Evolutionary conservation across 2,888 invertebrate genomes (phyloP).

Genomic region (Mesorhabditis spiculigera): DNA sequence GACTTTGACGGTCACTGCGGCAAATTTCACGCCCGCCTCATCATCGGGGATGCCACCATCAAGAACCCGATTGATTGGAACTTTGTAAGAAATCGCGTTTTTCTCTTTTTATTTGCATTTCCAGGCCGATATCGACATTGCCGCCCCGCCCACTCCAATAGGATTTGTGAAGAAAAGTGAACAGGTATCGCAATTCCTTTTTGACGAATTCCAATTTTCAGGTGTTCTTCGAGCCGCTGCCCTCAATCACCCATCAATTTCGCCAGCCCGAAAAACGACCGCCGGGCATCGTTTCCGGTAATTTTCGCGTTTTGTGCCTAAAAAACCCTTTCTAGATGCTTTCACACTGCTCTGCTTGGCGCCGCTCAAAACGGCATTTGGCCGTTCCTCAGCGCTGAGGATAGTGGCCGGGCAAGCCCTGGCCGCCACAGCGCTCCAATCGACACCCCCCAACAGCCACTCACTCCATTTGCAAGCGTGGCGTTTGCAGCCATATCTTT

Average conservation of each 20-base stretch:
- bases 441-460: no score
- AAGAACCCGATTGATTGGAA: constrained; percentile 85
- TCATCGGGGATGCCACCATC: constrained; percentile 85
- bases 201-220: no score
- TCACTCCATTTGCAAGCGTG: no score
- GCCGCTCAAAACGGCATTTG: constrained; percentile 66
- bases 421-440: no score
- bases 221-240: constrained; percentile 42
- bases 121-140: constrained; percentile 71
- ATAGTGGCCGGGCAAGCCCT: no score
- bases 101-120: constrained; percentile 13
- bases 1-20: constrained; percentile 78
- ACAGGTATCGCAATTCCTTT: constrained; percentile 10
- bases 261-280: constrained; percentile 87
- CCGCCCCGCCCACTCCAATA: constrained; percentile 66
- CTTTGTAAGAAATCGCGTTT: constrained; percentile 63
- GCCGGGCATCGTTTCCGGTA: constrained; percentile 78
- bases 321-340: no score
- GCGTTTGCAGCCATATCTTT: no score
- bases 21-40: constrained; percentile 75
- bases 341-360: constrained; percentile 61
- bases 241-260: constrained; percentile 73
- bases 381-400: no score
- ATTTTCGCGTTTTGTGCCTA: constrained; percentile 78
- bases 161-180: constrained; percentile 49